Conservation (phyloP, 2,113 vertebrate species). For the Trinectes maculatus region DNA sequence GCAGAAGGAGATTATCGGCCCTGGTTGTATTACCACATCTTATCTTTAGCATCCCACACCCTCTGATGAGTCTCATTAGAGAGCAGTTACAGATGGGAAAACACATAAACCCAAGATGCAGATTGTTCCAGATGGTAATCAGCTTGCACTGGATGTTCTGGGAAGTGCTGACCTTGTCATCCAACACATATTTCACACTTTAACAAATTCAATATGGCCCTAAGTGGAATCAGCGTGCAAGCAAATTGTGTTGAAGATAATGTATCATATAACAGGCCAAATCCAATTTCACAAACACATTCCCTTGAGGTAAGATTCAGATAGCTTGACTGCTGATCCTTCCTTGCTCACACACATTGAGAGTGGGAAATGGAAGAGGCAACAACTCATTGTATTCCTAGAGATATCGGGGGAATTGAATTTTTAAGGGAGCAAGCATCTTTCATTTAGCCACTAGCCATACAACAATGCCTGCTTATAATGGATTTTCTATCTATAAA, state of each 20-base stretch:
- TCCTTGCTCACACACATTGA: background rate
- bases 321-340: slow-evolving; percentile 43
- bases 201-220: slow-evolving; percentile 45
- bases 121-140: slow-evolving; percentile 30
- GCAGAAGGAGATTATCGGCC: slow-evolving; percentile 17
- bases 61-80: slow-evolving; percentile 42
- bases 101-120: background rate
- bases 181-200: slow-evolving; percentile 51
- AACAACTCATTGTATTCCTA: slow-evolving; percentile 46
- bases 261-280: slow-evolving; percentile 54
- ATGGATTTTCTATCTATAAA: slow-evolving; percentile 59
- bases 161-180: slow-evolving; percentile 37
- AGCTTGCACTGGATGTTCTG: slow-evolving; percentile 3
- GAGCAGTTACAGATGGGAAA: slow-evolving; percentile 38
- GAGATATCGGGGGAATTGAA: slow-evolving; percentile 41
- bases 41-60: slow-evolving; percentile 7
- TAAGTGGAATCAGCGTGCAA: slow-evolving; percentile 48
- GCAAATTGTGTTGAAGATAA: slow-evolving; percentile 61
- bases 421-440: slow-evolving; percentile 36
- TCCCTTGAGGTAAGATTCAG: slow-evolving; percentile 42
- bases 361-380: slow-evolving; percentile 23
- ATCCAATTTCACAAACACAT: slow-evolving; percentile 67
- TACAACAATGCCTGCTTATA: slow-evolving; percentile 29
- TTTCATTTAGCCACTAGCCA: slow-evolving; percentile 41
- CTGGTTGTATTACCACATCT: slow-evolving; percentile 12